Conservation (phyloP, 1,140 invertebrate genomes). For the Drosophila arawakana region DNA sequence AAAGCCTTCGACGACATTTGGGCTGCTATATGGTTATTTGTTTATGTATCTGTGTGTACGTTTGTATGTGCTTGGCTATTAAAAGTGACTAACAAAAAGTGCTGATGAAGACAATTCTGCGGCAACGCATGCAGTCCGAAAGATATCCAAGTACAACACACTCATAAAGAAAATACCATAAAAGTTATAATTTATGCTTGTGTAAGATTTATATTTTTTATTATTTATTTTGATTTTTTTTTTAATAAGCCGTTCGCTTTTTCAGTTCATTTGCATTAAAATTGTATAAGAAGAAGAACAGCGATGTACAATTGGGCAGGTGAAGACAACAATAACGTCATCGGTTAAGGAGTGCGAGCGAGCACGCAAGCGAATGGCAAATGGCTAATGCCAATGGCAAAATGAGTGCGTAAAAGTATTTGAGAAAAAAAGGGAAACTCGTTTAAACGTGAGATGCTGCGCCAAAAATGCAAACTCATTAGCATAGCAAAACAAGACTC, state of each 20-base stretch:
- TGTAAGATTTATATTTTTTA: conserved; percentile 24
- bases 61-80: conserved; percentile 62
- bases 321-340: conserved; percentile 72
- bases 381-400: conserved; percentile 11
- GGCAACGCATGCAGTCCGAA: conserved; percentile 14
- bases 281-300: conserved; percentile 19
- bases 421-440: conserved; percentile 28
- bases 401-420: conserved; percentile 33
- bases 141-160: neutral
- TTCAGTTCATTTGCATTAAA: conserved; percentile 61
- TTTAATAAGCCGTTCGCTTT: conserved; percentile 61
- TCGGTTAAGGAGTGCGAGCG: conserved; percentile 36
- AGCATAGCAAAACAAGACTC: conserved; percentile 72
- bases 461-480: conserved; percentile 65
- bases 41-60: conserved; percentile 42
- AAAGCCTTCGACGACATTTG: conserved; percentile 43
- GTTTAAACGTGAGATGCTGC: conserved; percentile 49
- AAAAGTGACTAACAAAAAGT: conserved; percentile 64
- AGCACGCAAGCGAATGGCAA: neutral
- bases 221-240: conserved; percentile 67
- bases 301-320: conserved; percentile 35
- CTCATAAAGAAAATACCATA: conserved; percentile 24
- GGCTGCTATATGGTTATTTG: conserved; percentile 25
- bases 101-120: conserved; percentile 53
- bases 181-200: conserved; percentile 34